phyloP scores from a whole-genome alignment of 37 sponge, comb jelly and placozoan species.

The Ianthella basta region DNA sequence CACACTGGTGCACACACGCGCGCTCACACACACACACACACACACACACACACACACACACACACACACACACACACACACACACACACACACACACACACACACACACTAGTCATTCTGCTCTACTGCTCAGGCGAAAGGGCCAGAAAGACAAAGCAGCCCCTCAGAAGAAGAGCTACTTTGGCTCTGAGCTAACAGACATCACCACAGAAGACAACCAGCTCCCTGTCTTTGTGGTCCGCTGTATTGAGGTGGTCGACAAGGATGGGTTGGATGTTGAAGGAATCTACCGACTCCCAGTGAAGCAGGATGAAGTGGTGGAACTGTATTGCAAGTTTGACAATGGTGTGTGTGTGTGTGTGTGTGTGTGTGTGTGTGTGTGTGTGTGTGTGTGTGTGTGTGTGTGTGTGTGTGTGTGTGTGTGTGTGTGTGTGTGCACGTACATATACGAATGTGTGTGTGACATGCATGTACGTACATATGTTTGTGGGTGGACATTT shows the following conservation, averaged over 20 bases:
- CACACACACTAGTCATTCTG: no score
- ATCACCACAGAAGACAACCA: slow-evolving; percentile 43
- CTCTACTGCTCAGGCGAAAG: neutral
- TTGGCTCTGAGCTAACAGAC: slow-evolving; percentile 54
- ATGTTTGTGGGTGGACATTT: no score
- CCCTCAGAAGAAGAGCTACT: slow-evolving; percentile 29
- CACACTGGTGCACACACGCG: no score
- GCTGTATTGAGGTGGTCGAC: slow-evolving; percentile 39
- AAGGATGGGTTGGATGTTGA: slow-evolving; percentile 41
- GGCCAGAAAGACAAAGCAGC: neutral
- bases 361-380: no score
- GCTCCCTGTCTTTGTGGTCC: slow-evolving; percentile 56
- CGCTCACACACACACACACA: no score
- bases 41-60: no score
- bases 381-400: no score
- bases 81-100: no score
- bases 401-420: no score
- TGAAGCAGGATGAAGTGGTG: slow-evolving; percentile 66
- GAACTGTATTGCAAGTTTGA: slow-evolving; percentile 70
- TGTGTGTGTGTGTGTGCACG: no score
- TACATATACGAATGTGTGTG: no score
- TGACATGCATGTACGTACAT: no score
- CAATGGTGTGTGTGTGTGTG: slow-evolving; percentile 42
- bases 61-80: slow-evolving; percentile 33
- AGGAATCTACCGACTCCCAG: slow-evolving; percentile 80